phyloP scores from a whole-genome alignment of 2,888 invertebrate genomes.

The Drepanosiphum platanoidis region DNA sequence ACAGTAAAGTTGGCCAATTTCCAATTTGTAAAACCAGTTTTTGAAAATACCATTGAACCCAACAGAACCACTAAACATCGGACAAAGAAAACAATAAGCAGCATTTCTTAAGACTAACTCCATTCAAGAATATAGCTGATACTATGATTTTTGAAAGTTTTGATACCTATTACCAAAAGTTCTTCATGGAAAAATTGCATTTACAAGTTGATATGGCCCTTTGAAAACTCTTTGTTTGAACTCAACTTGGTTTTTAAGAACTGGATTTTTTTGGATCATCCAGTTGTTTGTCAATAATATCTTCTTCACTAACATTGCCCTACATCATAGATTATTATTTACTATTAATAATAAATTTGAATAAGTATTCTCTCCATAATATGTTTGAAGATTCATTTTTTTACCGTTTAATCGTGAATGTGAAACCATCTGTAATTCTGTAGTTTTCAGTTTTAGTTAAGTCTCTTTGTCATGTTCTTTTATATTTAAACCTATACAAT shows the following conservation, averaged over 20 bases:
- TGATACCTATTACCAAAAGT: neutral
- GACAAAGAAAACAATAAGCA: constrained; percentile 12
- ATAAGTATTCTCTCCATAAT: no score
- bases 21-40: constrained; percentile 5
- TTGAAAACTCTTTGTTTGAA: constrained; percentile 27
- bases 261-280: constrained; percentile 21
- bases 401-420: no score
- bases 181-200: neutral
- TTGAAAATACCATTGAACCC: constrained; percentile 2
- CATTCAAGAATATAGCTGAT: neutral
- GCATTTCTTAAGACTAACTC: neutral
- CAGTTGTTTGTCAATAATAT: neutral
- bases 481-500: no score
- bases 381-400: no score
- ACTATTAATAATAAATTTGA: no score
- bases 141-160: neutral
- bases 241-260: neutral
- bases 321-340: no score
- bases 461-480: no score
- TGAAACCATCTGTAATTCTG: no score
- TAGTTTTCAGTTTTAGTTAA: no score
- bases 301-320: neutral
- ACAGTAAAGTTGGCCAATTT: constrained; percentile 5
- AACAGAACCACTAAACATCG: constrained; percentile 6
- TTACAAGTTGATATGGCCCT: constrained; percentile 16